Percentiles rank a stretch among this genome's conserved stretches.
Conservation (phyloP, 2,888 invertebrate species). For the Eurytoma adleriae region DNA sequence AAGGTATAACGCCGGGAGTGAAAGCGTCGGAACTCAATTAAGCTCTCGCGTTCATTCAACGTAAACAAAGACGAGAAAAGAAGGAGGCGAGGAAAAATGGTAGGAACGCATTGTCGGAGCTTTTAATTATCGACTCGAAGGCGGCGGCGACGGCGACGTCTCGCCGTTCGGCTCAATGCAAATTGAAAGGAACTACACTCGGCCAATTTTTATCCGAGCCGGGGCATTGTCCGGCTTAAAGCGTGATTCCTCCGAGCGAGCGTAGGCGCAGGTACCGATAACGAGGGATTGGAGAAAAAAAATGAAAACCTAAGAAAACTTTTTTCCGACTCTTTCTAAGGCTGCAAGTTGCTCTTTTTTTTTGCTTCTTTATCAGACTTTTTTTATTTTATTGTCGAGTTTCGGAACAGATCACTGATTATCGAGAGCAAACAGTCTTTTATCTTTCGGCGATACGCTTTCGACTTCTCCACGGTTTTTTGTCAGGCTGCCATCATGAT, state of each 20-base stretch:
- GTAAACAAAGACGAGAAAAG: neutral
- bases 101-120: neutral
- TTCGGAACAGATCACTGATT: slow-evolving; percentile 22
- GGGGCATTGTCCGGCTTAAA: slow-evolving; percentile 38
- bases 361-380: neutral
- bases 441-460: neutral
- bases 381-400: slow-evolving; percentile 18
- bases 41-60: neutral
- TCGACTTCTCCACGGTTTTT: neutral
- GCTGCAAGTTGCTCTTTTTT: neutral
- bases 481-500: too few species aligned
- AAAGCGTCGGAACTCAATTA: neutral
- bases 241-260: slow-evolving; percentile 34
- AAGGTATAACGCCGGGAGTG: neutral
- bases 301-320: neutral
- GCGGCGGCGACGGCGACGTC: neutral
- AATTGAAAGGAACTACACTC: slow-evolving; percentile 47
- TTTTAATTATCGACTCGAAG: slow-evolving; percentile 37
- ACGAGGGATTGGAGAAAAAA: neutral
- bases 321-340: neutral
- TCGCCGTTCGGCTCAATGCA: slow-evolving; percentile 27
- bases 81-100: neutral
- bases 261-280: neutral
- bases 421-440: slow-evolving; percentile 41
- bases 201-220: slow-evolving; percentile 28